Percentiles rank a stretch among this genome's conserved stretches.
phyloP scores from a whole-genome alignment of 2,888 invertebrate genomes.

The Unio delphinus region DNA sequence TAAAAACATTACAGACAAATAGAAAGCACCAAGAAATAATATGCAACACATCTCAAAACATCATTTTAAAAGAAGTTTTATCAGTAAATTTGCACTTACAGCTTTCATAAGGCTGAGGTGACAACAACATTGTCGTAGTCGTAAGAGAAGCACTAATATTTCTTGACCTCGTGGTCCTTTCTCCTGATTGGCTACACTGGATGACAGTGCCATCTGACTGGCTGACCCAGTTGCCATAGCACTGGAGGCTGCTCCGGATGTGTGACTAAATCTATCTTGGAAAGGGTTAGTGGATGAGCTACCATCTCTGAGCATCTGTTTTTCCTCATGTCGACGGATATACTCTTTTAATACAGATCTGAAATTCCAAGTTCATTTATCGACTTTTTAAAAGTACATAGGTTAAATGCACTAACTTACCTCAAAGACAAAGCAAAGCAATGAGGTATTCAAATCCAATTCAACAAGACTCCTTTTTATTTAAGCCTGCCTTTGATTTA shows the following conservation, averaged over 20 bases:
- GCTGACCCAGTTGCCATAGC: conserved; percentile 14
- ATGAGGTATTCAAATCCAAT: too few relatives aligned
- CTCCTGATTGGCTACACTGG: conserved; percentile 5
- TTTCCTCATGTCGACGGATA: conserved; percentile 64
- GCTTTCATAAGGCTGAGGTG: conserved; percentile 87
- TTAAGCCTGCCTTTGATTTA: too few relatives aligned
- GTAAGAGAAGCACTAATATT: conserved; percentile 82
- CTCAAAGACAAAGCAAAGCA: too few relatives aligned
- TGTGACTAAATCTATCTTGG: conserved; percentile 16
- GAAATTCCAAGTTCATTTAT: conserved; percentile 8
- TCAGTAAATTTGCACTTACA: conserved; percentile 70
- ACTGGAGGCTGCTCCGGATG: background rate
- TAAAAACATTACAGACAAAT: too few relatives aligned
- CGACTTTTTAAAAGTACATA: too few relatives aligned
- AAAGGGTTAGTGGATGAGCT: conserved; percentile 23
- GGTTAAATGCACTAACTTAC: too few relatives aligned
- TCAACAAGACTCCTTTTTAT: too few relatives aligned
- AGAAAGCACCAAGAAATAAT: too few relatives aligned
- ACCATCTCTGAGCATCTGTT: conserved; percentile 38
- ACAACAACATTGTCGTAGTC: conserved; percentile 90
- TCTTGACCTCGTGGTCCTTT: conserved; percentile 50
- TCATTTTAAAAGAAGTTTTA: background rate
- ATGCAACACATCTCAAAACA: too few relatives aligned
- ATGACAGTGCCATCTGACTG: conserved; percentile 7
- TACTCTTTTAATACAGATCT: conserved; percentile 68